Evolutionary conservation across 2,113 vertebrate species (phyloP), one percentile per base, ranked within the genome.

Genomic region (Struthio camelus): DNA sequence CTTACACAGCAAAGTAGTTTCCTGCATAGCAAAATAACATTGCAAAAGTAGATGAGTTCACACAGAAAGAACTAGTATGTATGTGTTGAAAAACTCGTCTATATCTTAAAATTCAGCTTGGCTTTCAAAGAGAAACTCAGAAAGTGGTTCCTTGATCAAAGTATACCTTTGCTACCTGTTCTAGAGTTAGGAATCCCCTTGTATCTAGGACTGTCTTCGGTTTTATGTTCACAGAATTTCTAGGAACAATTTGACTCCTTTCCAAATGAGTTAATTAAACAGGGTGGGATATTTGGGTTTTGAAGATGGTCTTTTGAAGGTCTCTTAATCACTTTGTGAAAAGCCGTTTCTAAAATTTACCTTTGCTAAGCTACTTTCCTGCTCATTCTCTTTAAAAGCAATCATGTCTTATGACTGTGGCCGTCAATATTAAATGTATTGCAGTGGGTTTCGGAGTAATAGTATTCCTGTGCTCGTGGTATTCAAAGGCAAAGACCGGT

Each of bases 1-100:
- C 7, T 34, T 38, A 5, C 0, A 10, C 5, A 54, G 15, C 4
- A 85, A 58, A 48, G 3, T 25, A 75, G 36, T 36, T 81, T 81
- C 16, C 40, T 70, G 5, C 15, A 11, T 3, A 59, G 9, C 6
- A 72, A 5, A 8, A 7, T 18, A 38, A 34, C 6, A 7, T 50
- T 59, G 59, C 8, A 23, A 32, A 20, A 34, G 4, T 36, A 34
- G 16, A 59, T 59, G 30, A 34, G 32, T 10, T 13, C n/a, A 6
- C 9, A 36, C 7, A 56, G 27, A 20, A 62, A 17, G 58, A 36
- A 20, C 7, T 2, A 3, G 1, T 1, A 1, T 46, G 1, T 1
- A 1, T 46, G 8, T 66, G 4, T 3, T 70, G 17, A 59, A 94
- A 59, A 8, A 15, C 4, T 50, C 5, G 1, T 14, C 27, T 83